Evolutionary conservation across 2,888 invertebrate species (phyloP), one percentile per base, ranked within the genome.

Genomic region (Erebia ligea): DNA sequence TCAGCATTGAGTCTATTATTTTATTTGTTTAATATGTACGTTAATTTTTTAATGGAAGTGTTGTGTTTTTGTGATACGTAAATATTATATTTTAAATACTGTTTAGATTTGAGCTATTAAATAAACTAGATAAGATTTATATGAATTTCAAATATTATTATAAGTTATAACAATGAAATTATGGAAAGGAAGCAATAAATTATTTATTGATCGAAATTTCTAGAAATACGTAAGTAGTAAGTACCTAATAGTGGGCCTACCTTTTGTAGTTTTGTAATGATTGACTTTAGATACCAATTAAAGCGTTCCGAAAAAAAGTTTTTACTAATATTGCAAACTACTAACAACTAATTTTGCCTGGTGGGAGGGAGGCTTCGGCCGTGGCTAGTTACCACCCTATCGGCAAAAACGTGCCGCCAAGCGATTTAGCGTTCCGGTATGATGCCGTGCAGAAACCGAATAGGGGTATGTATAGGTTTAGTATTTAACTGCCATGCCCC

Each of bases 51-150:
- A 13, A 25, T 15, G 15, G 8, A 34, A 58, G 15, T 15, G 34
- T 58, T 58, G 57, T 58, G 57, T 34, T 15, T 21, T 57, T 57
- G 57, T 58, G 34, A 58, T 58, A 34, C 1, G 8, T 34, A 58
- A 25, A 1, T 57, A 54, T 57, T 19, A 19, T 54, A 13, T 58
- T 58, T 42, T 61, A 11, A 61, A 61, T 61, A 11, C 42, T 6
- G 42, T 61, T 61, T 42, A 61, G n/a, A 6, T 42, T 42, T 19
- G 19, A 42, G 5, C 0, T 57, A 25, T 57, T 58, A n/a, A 4
- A 9, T 52, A 19, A 17, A 52, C 8, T 17, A 10, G 8, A 10
- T 52, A 17, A 17, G 19, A 19, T 54, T 54, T 54, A 54, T 34
- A 19, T 54, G 52, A 8, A 52, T 17, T 8, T 52, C 9, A 10